Evolutionary conservation across 2,113 vertebrate genomes (phyloP), one percentile per base, ranked within the genome.

Genomic region (Nycticorax nycticorax): DNA sequence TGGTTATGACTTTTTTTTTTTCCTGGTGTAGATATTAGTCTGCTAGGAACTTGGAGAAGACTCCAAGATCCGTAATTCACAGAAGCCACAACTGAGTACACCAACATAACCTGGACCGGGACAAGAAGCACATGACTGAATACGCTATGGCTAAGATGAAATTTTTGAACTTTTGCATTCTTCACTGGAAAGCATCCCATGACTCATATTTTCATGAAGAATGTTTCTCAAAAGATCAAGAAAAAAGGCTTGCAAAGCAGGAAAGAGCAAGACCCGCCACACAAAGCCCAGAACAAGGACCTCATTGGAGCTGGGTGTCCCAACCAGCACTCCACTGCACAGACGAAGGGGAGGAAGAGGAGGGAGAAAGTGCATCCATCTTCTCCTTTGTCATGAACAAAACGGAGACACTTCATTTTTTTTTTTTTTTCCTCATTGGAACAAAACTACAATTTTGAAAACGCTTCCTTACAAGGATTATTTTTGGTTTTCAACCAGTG

Each of bases 371-470:
- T 12, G 5, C n/a, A 71, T 30, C 32, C 24, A 11, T n/a, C 37
- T 35, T 24, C 15, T 74, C 14, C 74, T 84, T 35, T 20, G 55
- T 30, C 32, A 56, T 43, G 27, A 72, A 72, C 12, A 79, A 90
- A 88, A 90, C 5, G 7, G 8, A 90, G 20, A 79, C 3, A 18
- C 52, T 24, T 23, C 4, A 33, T 33, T 56, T 84, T 83, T 81
- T 33, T 56, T 84, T 83, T 81, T 52, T 1, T 45, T 55, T 57
- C 26, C 28, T 81, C 7, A 2, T 5, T 72, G 43, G 48, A 92
- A 93, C 7, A 92, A 93, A 93, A 33, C n/a, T 60, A 67, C 48
- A 89, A 28, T 32, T 93, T 78, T 90, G 4, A 37, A 88, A 90
- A 37, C 53, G 56, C 33, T 69, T 79, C 85, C 67, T 79, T 73